Evolutionary conservation across 2,113 vertebrate species (phyloP).

Genomic region (Calidris pugnax): DNA sequence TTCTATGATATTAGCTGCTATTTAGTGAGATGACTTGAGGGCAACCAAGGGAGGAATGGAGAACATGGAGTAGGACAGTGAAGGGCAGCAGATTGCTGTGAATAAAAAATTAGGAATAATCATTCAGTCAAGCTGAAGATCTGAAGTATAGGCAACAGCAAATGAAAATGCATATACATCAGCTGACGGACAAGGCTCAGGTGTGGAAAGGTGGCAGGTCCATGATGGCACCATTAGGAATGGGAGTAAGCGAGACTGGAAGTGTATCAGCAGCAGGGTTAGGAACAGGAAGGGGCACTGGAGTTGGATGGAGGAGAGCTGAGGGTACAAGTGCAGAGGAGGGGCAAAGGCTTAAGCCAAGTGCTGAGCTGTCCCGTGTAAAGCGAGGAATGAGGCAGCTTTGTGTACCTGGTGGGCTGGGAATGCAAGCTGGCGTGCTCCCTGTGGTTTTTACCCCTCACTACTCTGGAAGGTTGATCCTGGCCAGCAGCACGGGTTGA

Average conservation of each 20-base stretch:
- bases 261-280: background rate
- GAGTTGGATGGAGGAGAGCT: background rate
- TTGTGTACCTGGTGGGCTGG: rapidly evolving
- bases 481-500: background rate
- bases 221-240: background rate
- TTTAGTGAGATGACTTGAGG: background rate
- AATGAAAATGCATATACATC: background rate
- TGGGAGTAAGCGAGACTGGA: background rate
- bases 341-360: background rate
- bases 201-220: background rate
- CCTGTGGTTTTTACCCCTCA: background rate
- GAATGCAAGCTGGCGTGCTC: background rate
- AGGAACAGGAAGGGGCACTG: background rate
- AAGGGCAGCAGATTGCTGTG: rapidly evolving
- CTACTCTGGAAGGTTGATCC: background rate
- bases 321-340: background rate
- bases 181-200: background rate
- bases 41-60: background rate
- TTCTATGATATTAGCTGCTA: background rate
- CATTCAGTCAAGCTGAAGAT: background rate
- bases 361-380: background rate
- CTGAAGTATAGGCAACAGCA: background rate
- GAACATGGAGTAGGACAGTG: background rate
- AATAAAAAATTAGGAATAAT: background rate
- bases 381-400: background rate